A percentile compares a stretch with the other conserved stretches of the same genome.
These are phyloP conservation scores for fruit fly (Drosophila melanogaster) DNA, from an alignment of 1,140 invertebrate species.

Conservation along the genomic window Release_6_plus_ISO1_MT NC_004354.4:16187501-16188000, in stretches of 20 bases:
- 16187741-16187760: neutral
- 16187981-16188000: constrained; percentile 28
- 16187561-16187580: constrained; percentile 20
- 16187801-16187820: constrained; percentile 1
- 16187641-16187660: constrained; percentile 51
- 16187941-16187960: neutral
- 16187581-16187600: neutral
- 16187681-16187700: constrained; percentile 68
- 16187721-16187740: neutral
- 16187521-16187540: constrained; percentile 81
- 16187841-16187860: neutral
- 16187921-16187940: neutral
- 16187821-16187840: neutral
- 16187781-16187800: constrained; percentile 23
- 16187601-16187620: constrained; percentile 28
- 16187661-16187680: constrained; percentile 66
- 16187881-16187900: constrained; percentile 2
- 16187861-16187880: constrained; percentile 23
- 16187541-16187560: constrained; percentile 65
- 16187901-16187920: constrained; percentile 5
- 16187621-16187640: constrained; percentile 47
- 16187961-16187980: neutral
- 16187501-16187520: constrained; percentile 84
- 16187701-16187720: constrained; percentile 5
- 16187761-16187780: constrained; percentile 26